These are phyloP conservation scores for Drosophila multiciliata DNA, from an alignment of 2,888 invertebrate genomes.

Conservation along the genomic window DNA sequence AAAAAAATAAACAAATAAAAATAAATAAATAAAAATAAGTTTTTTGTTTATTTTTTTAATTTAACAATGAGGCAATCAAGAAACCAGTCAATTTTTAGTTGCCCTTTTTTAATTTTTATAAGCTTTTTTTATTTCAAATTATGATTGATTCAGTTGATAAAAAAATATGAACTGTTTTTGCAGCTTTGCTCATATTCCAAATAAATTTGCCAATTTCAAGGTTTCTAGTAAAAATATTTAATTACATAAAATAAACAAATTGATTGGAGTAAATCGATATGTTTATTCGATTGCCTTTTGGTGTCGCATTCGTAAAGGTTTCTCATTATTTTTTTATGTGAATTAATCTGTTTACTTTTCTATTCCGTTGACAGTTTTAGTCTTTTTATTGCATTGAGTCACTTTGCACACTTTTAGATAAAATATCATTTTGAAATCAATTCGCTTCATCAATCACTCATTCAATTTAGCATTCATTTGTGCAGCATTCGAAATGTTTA, in stretches of 20 bases:
- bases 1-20: neutral
- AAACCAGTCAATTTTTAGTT: neutral
- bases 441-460: neutral
- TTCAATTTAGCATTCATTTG: constrained; percentile 3
- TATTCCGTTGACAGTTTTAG: neutral
- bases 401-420: neutral
- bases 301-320: neutral
- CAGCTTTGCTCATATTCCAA: neutral
- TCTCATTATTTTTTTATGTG: too few species aligned
- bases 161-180: accelerated
- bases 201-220: neutral
- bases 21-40: neutral
- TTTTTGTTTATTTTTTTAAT: neutral
- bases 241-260: neutral
- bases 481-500: neutral
- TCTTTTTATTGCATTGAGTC: neutral
- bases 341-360: neutral
- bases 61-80: constrained; percentile 19
- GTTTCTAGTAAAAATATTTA: neutral
- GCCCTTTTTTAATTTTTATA: neutral
- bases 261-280: neutral
- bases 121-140: too few species aligned
- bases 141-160: neutral
- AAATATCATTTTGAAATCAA: neutral
- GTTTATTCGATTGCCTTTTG: neutral